Conservation (phyloP, 2,888 invertebrate species). For the Drosophila atripex region DNA sequence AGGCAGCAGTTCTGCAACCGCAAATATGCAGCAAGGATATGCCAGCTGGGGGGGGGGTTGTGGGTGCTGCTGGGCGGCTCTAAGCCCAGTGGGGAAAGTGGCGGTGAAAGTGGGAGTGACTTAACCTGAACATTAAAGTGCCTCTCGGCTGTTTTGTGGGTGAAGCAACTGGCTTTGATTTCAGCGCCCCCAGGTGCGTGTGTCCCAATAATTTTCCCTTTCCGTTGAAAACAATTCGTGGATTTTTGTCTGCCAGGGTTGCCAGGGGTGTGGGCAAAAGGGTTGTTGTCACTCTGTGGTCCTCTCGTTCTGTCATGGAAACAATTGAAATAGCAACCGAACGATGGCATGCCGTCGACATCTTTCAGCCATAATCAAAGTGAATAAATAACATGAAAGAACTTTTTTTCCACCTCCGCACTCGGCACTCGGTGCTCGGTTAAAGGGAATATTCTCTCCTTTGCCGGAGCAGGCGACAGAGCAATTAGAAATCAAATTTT, state of each 20-base stretch:
- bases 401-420: conserved; percentile 12
- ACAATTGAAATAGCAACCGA: conserved; percentile 55
- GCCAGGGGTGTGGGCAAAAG: conserved; percentile 11
- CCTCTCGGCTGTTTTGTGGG: conserved; percentile 57
- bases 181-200: conserved; percentile 55
- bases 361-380: conserved; percentile 64
- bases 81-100: background rate
- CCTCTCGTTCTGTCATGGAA: conserved; percentile 52
- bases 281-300: conserved; percentile 19
- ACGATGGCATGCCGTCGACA: conserved; percentile 46
- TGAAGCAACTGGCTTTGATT: conserved; percentile 65
- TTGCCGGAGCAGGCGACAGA: conserved; percentile 38
- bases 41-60: conserved; percentile 2
- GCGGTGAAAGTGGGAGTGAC: conserved; percentile 23
- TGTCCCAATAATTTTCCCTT: conserved; percentile 47
- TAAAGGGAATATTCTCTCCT: conserved; percentile 6
- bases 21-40: conserved; percentile 63
- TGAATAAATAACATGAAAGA: conserved; percentile 71
- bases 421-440: background rate
- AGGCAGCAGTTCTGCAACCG: conserved; percentile 65
- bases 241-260: conserved; percentile 3
- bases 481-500: conserved; percentile 59
- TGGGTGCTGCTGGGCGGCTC: conserved; percentile 17
- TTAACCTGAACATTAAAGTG: conserved; percentile 64
- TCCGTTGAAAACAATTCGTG: conserved; percentile 4